Evolutionary conservation across 2,113 vertebrate genomes (phyloP), one percentile per base, ranked within the genome.

Genomic region (Dascyllus trimaculatus): DNA sequence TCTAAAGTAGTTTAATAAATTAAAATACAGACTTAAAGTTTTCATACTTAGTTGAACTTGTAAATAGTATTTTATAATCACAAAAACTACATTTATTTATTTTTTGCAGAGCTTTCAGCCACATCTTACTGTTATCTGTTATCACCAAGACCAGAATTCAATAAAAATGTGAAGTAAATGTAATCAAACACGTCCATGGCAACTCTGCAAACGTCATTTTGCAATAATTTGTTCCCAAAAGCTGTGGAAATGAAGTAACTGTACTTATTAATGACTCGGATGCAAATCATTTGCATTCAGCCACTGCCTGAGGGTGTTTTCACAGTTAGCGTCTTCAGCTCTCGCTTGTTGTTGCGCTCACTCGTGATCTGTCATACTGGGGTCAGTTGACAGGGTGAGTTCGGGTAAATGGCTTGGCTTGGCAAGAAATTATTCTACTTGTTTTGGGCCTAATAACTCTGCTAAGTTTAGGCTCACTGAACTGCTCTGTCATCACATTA

Each of bases 351-450:
- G 51, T 11, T 35, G 78, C 38, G 32, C 17, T 45, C 52, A 58
- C 60, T 8, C n/a, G 25, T 84, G 88, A 90, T 72, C 59, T 2
- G 29, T 26, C 22, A 29, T 40, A 19, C 59, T 35, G 62, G 51
- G 78, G 75, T 82, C 84, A 86, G 73, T 14, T 69, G 84, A 78
- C 59, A 13, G 53, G 74, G 35, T 60, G 22, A 11, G 29, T 40
- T 85, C 84, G 85, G 67, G 75, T 81, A 82, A 81, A 48, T 11
- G 22, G 56, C 26, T 67, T 54, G 65, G 22, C 57, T n/a, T 5
- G 14, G 61, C 18, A 46, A 35, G 15, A 68, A 45, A 65, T 38
- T 66, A 1, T 3, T 14, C 56, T 14, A 48, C 75, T 78, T 26
- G 25, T 32, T 54, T 54, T 49, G 18, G 17, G 21, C 26, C 15